phyloP scores from a whole-genome alignment of 1,140 invertebrate genomes.

The Heliconius eleuchia region DNA sequence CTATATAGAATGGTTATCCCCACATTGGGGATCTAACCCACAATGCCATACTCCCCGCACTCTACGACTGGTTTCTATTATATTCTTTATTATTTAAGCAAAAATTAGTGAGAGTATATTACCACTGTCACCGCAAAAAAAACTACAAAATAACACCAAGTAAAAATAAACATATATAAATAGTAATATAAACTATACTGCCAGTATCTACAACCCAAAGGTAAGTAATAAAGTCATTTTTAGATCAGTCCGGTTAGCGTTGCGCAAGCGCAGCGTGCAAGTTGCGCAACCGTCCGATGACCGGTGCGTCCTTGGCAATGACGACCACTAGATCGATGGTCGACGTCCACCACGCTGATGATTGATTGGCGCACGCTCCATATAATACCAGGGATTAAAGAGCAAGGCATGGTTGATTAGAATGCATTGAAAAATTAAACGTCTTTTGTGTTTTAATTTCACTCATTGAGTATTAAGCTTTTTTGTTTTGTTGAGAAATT shows the following conservation, averaged over 20 bases:
- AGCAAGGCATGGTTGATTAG: not conserved
- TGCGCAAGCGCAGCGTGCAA: not conserved
- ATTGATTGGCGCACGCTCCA: constrained; percentile 7
- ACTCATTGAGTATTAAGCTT: not conserved
- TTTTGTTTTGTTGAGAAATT: not conserved
- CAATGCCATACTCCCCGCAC: no score
- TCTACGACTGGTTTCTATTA: no score
- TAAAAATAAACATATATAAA: not conserved
- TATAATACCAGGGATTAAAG: constrained; percentile 3
- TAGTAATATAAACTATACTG: not conserved
- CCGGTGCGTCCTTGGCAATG: constrained; percentile 11
- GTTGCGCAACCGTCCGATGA: constrained; percentile 10
- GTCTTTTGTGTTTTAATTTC: not conserved
- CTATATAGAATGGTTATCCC: no score
- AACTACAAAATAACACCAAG: no score
- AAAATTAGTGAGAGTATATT: no score
- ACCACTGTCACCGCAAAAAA: no score
- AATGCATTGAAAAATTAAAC: not conserved
- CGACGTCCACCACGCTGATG: not conserved
- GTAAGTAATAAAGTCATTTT: not conserved
- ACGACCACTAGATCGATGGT: constrained; percentile 4
- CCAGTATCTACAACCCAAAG: not conserved
- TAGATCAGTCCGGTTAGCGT: constrained; percentile 6
- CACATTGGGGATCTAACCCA: no score
- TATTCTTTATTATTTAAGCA: no score